Percentiles rank a stretch among this genome's conserved stretches.
Conservation (phyloP, 1,140 invertebrate species). For the Monomorium pharaonis region DNA sequence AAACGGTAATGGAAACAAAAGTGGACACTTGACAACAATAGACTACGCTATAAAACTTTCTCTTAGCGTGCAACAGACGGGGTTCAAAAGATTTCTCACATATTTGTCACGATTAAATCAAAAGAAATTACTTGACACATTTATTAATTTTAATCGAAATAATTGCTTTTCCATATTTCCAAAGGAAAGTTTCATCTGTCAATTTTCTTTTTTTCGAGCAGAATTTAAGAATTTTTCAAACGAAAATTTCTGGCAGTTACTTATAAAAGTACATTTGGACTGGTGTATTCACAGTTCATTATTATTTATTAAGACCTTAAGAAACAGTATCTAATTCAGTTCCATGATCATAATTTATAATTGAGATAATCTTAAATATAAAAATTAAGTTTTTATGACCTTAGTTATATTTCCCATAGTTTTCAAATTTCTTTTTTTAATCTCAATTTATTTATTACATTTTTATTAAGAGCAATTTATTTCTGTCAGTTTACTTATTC, state of each 20-base stretch:
- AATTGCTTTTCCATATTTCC: background rate
- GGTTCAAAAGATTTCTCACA: background rate
- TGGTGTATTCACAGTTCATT: too few relatives aligned
- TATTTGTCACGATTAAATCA: background rate
- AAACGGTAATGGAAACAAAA: conserved; percentile 71
- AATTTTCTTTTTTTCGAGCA: background rate
- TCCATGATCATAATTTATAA: too few relatives aligned
- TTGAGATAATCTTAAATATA: too few relatives aligned
- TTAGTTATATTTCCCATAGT: background rate
- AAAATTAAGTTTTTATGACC: too few relatives aligned
- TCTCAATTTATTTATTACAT: too few relatives aligned
- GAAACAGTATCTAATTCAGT: too few relatives aligned
- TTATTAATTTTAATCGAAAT: background rate
- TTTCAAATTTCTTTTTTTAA: background rate
- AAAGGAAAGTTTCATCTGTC: background rate
- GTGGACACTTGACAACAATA: background rate
- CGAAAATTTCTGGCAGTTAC: background rate
- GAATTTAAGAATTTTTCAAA: background rate
- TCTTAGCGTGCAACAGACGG: background rate
- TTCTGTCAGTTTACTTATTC: too few relatives aligned
- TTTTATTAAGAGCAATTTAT: too few relatives aligned
- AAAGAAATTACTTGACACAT: background rate
- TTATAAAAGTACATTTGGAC: too few relatives aligned
- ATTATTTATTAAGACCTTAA: too few relatives aligned
- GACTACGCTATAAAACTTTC: background rate